Conservation (phyloP, 2,797 vertebrate species). For the Tadarida brasiliensis region DNA sequence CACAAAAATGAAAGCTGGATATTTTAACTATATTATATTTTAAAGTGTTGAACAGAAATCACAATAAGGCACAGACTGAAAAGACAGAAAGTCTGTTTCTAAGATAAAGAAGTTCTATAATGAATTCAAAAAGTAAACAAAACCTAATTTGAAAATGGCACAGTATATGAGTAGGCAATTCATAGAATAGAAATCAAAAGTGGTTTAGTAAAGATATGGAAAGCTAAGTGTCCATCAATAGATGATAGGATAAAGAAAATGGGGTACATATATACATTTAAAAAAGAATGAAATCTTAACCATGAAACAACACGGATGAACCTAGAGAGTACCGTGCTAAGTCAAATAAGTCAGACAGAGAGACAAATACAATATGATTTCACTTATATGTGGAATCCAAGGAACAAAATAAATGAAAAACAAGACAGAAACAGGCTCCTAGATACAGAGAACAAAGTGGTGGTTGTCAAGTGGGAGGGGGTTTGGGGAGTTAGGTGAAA, state of each 20-base stretch:
- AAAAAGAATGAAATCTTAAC: neutral
- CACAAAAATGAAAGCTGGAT: conserved; percentile 21
- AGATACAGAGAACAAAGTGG: neutral
- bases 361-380: neutral
- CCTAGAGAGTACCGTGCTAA: neutral
- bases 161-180: neutral
- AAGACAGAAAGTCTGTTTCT: neutral
- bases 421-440: neutral
- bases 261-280: neutral
- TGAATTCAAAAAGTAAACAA: conserved; percentile 10
- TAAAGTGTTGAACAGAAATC: neutral
- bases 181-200: neutral
- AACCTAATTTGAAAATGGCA: neutral
- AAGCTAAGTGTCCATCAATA: neutral
- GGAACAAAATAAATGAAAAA: neutral
- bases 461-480: neutral
- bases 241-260: neutral
- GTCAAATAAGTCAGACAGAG: neutral
- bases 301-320: neutral
- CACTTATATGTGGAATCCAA: neutral
- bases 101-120: conserved; percentile 1
- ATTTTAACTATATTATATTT: conserved; percentile 16
- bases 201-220: neutral
- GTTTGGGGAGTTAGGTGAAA: neutral
- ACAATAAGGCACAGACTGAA: neutral